Evolutionary conservation across 1,140 invertebrate genomes (phyloP).

Genomic region (Scylla paramamosain): DNA sequence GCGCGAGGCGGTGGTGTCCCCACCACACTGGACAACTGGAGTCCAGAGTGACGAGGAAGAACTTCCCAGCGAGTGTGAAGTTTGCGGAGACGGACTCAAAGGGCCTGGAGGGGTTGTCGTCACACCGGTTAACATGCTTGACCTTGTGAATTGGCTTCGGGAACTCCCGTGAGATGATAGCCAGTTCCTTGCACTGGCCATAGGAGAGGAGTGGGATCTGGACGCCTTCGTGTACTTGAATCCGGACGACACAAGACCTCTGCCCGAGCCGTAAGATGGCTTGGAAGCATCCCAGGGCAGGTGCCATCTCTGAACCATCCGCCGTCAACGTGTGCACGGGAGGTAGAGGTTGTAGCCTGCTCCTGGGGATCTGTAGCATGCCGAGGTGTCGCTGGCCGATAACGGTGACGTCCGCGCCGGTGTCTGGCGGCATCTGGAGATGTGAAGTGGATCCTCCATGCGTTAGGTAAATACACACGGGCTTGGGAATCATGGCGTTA

Average conservation of each 20-base stretch:
- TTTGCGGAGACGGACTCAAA: background rate
- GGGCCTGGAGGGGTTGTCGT: background rate
- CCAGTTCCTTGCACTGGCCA: background rate
- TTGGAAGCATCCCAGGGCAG: background rate
- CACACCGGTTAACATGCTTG: background rate
- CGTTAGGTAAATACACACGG: background rate
- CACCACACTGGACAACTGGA: background rate
- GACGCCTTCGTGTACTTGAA: conserved; percentile 1
- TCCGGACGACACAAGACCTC: conserved; percentile 17
- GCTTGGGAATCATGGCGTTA: too few species aligned
- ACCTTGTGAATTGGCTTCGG: conserved; percentile 33
- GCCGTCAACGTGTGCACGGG: conserved; percentile 23
- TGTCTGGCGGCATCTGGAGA: conserved; percentile 16
- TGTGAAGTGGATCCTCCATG: background rate
- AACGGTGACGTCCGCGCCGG: background rate
- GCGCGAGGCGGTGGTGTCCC: too few species aligned
- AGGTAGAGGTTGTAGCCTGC: background rate
- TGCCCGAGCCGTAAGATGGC: background rate
- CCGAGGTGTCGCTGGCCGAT: background rate
- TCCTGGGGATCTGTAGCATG: background rate
- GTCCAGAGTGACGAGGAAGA: background rate
- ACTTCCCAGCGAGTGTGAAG: conserved; percentile 34
- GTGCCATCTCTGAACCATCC: conserved; percentile 40
- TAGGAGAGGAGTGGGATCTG: conserved; percentile 34
- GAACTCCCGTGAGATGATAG: background rate